Conservation (phyloP, 1,140 invertebrate species). For the Drosophila athabasca region DNA sequence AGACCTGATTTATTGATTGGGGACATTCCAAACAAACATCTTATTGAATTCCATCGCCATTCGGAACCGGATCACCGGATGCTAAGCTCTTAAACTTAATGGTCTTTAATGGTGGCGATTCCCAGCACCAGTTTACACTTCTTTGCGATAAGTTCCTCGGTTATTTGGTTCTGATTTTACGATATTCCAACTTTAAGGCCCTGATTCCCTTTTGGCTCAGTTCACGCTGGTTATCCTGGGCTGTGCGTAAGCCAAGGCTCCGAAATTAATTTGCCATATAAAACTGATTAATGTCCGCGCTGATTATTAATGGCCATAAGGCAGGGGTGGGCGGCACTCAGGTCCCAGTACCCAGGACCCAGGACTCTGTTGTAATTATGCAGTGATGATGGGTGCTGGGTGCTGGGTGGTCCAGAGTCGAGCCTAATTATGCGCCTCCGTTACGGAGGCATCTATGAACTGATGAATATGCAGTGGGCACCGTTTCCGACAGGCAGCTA, state of each 20-base stretch:
- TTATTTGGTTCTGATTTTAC: conserved; percentile 21
- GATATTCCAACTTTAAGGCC: conserved; percentile 19
- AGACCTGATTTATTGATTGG: conserved; percentile 35
- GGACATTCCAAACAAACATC: conserved; percentile 23
- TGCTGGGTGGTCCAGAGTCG: not conserved
- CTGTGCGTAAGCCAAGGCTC: conserved; percentile 13
- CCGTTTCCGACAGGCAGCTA: not conserved
- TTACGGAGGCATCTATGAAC: conserved; percentile 7
- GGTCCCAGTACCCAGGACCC: not conserved
- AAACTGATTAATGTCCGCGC: conserved; percentile 66
- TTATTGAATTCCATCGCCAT: conserved; percentile 20
- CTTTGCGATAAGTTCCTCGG: not conserved
- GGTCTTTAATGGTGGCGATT: conserved; percentile 2
- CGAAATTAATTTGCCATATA: conserved; percentile 72
- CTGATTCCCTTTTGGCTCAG: conserved; percentile 6
- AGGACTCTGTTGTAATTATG: conserved; percentile 34
- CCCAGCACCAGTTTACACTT: not conserved
- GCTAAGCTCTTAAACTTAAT: conserved; percentile 19
- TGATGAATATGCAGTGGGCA: conserved; percentile 45
- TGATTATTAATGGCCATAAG: conserved; percentile 61
- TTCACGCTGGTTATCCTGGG: not conserved
- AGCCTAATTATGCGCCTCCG: conserved; percentile 22
- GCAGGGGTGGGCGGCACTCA: conserved; percentile 3
- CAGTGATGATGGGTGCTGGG: conserved; percentile 24
- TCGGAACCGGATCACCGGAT: conserved; percentile 2